Evolutionary conservation across 2,888 invertebrate genomes (phyloP), one percentile per base, ranked within the genome.

Genomic region (Drosophila dives): DNA sequence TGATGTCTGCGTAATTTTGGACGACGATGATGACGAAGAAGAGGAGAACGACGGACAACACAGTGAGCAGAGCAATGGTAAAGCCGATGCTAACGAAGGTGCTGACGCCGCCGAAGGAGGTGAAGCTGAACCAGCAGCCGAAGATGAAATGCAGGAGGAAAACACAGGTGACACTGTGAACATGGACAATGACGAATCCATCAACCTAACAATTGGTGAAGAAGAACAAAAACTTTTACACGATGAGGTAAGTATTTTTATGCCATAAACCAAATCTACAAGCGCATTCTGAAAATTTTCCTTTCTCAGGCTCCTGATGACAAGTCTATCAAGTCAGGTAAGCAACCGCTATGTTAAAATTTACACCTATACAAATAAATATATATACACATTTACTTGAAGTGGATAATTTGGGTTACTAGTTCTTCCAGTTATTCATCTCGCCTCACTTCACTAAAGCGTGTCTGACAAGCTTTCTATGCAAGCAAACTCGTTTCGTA

Each of bases 161-260:
- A 83, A 83, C 40, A 79, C 84, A 26, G 85, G 80, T 4, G 91
- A 92, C 40, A 85, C 83, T 58, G 92, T 86, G 11, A 90, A 89
- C 60, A 91, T 90, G 77, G 96, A 96, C 91, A 95, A 95, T 79
- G 97, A 97, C 88, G 97, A 97, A 93, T 96, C 96, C 42, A 96
- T 97, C 68, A 96, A 97, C 92, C 94, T 97, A 82, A 96, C 96
- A 69, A 95, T 97, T 92, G 97, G 96, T 48, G 97, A 96, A 93
- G 97, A 97, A 92, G 97, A 97, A 83, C 95, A 95, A 89, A 94
- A 95, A 93, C 94, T 97, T 71, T 94, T 97, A 69, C 96, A 95
- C 92, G 96, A 96, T 93, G 96, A 97, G 95, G 96, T 96, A 78
- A 76, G 96, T 96, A 78, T 75, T 60, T 54, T 54, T 23, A 5